Conservation (phyloP, 1,140 invertebrate species). For the Microplitis demolitor region DNA sequence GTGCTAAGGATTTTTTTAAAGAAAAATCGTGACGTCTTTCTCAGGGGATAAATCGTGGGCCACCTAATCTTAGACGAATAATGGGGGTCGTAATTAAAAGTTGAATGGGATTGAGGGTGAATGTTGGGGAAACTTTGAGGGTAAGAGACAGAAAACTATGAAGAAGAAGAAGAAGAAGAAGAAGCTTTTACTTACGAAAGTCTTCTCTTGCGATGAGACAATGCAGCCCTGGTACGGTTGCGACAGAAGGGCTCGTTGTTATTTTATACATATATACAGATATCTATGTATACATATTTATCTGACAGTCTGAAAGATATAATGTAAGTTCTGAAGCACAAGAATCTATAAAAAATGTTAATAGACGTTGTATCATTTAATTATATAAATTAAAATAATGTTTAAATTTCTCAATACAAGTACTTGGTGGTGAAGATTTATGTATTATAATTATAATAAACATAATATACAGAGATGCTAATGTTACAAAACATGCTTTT, state of each 20-base stretch:
- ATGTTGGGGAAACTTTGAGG: constrained; percentile 6
- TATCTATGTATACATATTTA: no score
- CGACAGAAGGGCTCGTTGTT: no score
- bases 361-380: no score
- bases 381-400: no score
- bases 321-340: no score
- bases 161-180: constrained; percentile 1
- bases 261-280: no score
- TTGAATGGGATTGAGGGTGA: constrained; percentile 29
- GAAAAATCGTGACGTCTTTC: constrained; percentile 10
- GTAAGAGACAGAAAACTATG: neutral
- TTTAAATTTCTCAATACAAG: no score
- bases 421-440: no score
- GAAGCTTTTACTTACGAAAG: neutral
- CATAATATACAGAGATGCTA: no score
- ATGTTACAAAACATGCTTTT: neutral
- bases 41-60: neutral
- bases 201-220: constrained; percentile 8
- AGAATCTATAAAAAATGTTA: no score
- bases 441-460: no score
- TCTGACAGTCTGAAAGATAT: no score
- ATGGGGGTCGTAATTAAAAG: constrained; percentile 46
- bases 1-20: neutral
- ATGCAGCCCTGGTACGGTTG: constrained; percentile 3
- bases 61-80: constrained; percentile 37